phyloP scores from a whole-genome alignment of 2,797 vertebrate genomes.

The Sebastolobus alascanus region DNA sequence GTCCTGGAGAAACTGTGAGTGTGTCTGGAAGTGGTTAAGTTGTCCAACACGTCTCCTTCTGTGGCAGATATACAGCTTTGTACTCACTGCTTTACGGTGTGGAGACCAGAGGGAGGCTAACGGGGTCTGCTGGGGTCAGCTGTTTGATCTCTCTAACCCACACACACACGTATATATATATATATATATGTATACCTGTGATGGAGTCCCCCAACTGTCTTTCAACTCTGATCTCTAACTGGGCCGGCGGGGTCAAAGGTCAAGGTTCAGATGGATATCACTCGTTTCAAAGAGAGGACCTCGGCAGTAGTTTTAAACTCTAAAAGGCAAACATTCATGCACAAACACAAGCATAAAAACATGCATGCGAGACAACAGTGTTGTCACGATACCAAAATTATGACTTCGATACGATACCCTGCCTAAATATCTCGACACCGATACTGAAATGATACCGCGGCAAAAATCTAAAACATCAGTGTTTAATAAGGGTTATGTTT shows the following conservation, averaged over 20 bases:
- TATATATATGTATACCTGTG: neutral
- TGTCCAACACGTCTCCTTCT: neutral
- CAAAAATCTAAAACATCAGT: too few species aligned
- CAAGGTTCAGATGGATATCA: slow-evolving; percentile 12
- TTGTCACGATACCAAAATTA: too few species aligned
- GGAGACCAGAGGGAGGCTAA: neutral
- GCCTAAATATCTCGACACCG: too few species aligned
- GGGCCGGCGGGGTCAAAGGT: slow-evolving; percentile 25
- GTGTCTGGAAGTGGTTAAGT: slow-evolving; percentile 39
- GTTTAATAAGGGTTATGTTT: too few species aligned
- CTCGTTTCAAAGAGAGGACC: neutral
- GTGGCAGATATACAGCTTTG: slow-evolving; percentile 30
- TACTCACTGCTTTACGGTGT: slow-evolving; percentile 10
- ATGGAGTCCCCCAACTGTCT: neutral
- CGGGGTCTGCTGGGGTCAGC: slow-evolving; percentile 27
- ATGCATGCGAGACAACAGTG: neutral
- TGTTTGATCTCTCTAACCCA: slow-evolving; percentile 26
- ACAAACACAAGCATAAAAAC: neutral
- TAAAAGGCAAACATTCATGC: neutral
- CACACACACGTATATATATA: neutral
- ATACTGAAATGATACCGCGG: too few species aligned
- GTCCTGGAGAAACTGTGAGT: neutral
- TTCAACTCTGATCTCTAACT: slow-evolving; percentile 24
- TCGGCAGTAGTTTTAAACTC: neutral
- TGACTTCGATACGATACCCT: too few species aligned